Evolutionary conservation across 1,140 invertebrate species (phyloP).

Genomic region (Drosophila sproati): DNA sequence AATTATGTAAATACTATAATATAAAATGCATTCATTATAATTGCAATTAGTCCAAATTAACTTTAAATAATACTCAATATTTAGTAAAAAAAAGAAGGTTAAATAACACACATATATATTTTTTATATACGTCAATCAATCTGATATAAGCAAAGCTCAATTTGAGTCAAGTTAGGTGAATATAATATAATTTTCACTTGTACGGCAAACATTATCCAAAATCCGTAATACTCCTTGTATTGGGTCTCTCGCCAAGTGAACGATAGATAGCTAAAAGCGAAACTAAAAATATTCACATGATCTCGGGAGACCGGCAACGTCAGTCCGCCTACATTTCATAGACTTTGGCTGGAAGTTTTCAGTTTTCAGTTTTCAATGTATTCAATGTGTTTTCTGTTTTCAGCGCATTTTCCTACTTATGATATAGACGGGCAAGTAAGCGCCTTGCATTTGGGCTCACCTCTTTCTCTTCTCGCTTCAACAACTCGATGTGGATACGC

Average conservation of each 20-base stretch:
- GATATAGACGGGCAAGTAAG: neutral
- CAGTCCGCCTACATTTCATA: neutral
- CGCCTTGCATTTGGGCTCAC: neutral
- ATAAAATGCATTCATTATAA: no score
- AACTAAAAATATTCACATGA: constrained; percentile 27
- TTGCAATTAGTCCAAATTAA: no score
- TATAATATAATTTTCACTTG: no score
- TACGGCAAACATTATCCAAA: constrained; percentile 1
- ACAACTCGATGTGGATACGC: constrained; percentile 7
- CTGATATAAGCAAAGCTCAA: neutral
- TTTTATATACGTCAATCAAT: neutral
- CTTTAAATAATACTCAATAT: no score
- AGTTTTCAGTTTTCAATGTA: constrained; percentile 7
- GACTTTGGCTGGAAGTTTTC: constrained; percentile 13
- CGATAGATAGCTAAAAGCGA: neutral
- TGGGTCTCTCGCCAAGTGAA: neutral
- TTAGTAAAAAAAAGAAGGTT: no score
- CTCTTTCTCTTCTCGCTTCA: constrained; percentile 9
- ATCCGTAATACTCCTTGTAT: neutral
- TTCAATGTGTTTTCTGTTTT: constrained; percentile 2
- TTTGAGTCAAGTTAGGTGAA: neutral
- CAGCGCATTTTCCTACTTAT: constrained; percentile 2
- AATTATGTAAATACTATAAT: no score
- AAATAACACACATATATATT: no score
- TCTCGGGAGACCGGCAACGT: constrained; percentile 14